Evolutionary conservation across 2,888 invertebrate genomes (phyloP), one percentile per base, ranked within the genome.

Genomic region (Cinara cedri): DNA sequence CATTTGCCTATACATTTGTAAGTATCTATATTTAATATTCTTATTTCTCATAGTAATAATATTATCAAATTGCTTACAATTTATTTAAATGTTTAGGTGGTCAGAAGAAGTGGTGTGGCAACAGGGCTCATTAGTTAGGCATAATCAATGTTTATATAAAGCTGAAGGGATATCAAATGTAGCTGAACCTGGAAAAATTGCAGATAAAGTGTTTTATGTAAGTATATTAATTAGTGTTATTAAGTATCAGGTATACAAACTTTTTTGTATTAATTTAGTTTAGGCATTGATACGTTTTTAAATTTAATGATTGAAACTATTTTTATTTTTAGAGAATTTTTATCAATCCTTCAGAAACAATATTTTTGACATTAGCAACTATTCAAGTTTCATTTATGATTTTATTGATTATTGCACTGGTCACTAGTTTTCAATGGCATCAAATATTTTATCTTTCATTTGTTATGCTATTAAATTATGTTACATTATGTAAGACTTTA

Each of bases 171-270:
- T 92, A 60, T 90, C 91, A 21, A 96, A 95, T 81, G 93, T 94
- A 19, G 97, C 97, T 0, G 91, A 93, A 84, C 98, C 98, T 0
- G 93, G 92, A 16, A 93, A 94, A 85, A 87, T 89, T 54, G 90
- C 90, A 82, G 96, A 97, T 86, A 88, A 89, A 55, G 87, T 95
- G 83, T 97, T 97, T 87, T 92, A 81, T 72, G 82, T 82, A 68
- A 65, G 76, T 82, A 54, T 21, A 44, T 21, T 13, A 46, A 19
- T 34, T 4, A 34, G 34, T 34, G 6, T 34, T 13, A 46, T 34
- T 34, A 34, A 34, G 34, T 34, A 34, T 34, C 6, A 34, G 3
- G 3, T 34, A 4, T 34, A 34, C n/a, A n/a, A n/a, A n/a, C n/a
- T 34, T 34, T 34, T 34, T 34, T 34, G 34, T 34, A 34, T 6